Conservation (phyloP, 1,140 invertebrate genomes). For the Aphidius ervi region DNA sequence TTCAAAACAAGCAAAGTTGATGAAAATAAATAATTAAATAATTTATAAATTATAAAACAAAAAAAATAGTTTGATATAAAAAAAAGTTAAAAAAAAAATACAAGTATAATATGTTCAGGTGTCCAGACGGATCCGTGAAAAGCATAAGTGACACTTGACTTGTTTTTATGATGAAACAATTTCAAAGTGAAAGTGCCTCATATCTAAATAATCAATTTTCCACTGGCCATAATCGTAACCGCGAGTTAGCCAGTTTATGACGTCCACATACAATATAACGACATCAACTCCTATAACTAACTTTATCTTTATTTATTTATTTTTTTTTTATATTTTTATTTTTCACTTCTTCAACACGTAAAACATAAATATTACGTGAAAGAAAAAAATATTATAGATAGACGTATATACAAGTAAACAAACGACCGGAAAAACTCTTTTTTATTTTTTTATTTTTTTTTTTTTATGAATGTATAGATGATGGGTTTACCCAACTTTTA, state of each 20-base stretch:
- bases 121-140: constrained; percentile 27
- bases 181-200: constrained; percentile 21
- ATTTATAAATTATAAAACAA: neutral
- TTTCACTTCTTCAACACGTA: constrained; percentile 16
- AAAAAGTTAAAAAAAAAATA: neutral
- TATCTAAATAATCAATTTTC: constrained; percentile 51
- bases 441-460: constrained; percentile 3
- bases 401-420: neutral
- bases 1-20: too few species aligned
- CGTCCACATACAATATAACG: constrained; percentile 29
- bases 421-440: constrained; percentile 2
- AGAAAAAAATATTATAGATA: constrained; percentile 18
- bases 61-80: neutral
- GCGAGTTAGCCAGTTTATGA: constrained; percentile 47
- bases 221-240: constrained; percentile 48
- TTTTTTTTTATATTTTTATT: constrained; percentile 1
- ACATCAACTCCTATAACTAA: constrained; percentile 22
- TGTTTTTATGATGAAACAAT: constrained; percentile 29
- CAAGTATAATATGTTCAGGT: constrained; percentile 14
- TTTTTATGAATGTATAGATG: neutral
- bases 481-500: neutral
- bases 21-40: neutral
- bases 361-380: constrained; percentile 40
- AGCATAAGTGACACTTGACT: constrained; percentile 32
- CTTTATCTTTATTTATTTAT: constrained; percentile 7